Evolutionary conservation across 1,140 invertebrate genomes (phyloP).

Genomic region (Cydia pomonella): DNA sequence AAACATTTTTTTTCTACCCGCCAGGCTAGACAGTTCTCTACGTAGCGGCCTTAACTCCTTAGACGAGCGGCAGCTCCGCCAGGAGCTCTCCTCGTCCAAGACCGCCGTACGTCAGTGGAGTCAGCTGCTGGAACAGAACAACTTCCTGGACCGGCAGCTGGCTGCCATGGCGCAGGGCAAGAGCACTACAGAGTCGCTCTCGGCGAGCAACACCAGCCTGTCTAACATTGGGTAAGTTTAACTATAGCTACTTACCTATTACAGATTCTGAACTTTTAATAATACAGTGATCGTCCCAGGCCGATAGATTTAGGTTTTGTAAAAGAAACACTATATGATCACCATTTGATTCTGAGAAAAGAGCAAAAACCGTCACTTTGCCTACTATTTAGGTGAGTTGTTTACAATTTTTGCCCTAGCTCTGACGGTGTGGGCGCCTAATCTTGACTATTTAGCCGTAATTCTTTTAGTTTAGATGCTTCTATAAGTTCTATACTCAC

Average conservation of each 20-base stretch:
- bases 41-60: constrained; percentile 77
- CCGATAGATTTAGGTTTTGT: too few relatives aligned
- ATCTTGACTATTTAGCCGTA: too few relatives aligned
- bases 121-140: constrained; percentile 72
- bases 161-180: constrained; percentile 74
- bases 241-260: too few relatives aligned
- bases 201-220: constrained; percentile 72
- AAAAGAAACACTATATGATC: too few relatives aligned
- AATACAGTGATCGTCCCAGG: too few relatives aligned
- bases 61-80: constrained; percentile 74
- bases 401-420: too few relatives aligned
- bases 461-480: too few relatives aligned
- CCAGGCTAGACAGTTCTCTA: constrained; percentile 75
- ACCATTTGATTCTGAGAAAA: not conserved
- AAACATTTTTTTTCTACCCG: not conserved
- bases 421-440: too few relatives aligned
- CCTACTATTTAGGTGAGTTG: too few relatives aligned
- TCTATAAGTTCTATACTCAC: too few relatives aligned
- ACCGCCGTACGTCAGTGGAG: constrained; percentile 71
- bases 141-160: constrained; percentile 66
- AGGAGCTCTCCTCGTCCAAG: constrained; percentile 72
- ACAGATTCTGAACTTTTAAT: too few relatives aligned
- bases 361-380: too few relatives aligned
- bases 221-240: constrained; percentile 72
- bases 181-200: constrained; percentile 58